These are phyloP conservation scores for Pomatorhinus ruficollis DNA, from an alignment of 2,113 vertebrate species.

Conservation along the genomic window DNA sequence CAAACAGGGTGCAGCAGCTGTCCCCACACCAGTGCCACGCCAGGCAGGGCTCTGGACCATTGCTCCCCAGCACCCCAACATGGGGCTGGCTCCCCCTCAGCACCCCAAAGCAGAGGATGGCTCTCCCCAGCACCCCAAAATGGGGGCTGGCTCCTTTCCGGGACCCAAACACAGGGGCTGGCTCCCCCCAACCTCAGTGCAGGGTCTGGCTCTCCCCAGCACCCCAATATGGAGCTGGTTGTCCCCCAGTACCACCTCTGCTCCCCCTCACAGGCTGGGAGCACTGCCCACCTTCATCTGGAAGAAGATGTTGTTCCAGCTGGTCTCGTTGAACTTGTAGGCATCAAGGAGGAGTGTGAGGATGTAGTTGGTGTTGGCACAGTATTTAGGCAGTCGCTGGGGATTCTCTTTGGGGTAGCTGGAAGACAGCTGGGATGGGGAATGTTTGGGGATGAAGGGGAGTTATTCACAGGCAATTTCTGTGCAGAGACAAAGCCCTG, in stretches of 20 bases:
- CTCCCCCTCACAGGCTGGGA: neutral
- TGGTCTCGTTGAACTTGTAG: conserved; percentile 79
- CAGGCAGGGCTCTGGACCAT: fast-evolving
- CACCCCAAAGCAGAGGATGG: neutral
- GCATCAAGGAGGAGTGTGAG: conserved; percentile 77
- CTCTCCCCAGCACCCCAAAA: fast-evolving
- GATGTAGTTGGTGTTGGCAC: conserved; percentile 79
- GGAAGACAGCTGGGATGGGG: conserved; percentile 21
- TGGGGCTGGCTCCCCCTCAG: too few species aligned
- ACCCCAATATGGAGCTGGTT: fast-evolving
- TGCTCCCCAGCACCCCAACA: neutral
- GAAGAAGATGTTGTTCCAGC: conserved; percentile 83
- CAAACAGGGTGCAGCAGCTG: fast-evolving
- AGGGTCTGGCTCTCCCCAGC: neutral
- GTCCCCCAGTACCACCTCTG: fast-evolving
- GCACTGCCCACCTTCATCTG: conserved; percentile 79
- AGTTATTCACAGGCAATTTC: neutral
- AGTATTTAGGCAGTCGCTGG: conserved; percentile 76
- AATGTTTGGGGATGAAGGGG: neutral
- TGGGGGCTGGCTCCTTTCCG: neutral
- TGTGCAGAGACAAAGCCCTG: neutral
- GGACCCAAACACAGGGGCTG: fast-evolving
- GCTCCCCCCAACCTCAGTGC: neutral
- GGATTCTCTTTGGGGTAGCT: conserved; percentile 23
- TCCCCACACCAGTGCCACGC: neutral